phyloP scores from a whole-genome alignment of 2,888 invertebrate species.

The Monochamus alternatus region DNA sequence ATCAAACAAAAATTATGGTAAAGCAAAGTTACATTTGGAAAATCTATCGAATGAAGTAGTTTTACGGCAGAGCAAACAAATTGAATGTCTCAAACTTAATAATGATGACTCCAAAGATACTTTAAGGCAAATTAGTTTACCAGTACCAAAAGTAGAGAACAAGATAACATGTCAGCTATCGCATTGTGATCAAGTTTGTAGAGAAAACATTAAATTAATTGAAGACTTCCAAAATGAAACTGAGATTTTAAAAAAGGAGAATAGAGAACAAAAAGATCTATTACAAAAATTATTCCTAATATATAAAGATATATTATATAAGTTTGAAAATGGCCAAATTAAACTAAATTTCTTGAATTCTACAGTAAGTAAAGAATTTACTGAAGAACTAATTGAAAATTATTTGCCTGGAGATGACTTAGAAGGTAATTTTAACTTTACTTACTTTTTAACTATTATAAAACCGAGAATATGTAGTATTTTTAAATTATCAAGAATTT shows the following conservation, averaged over 20 bases:
- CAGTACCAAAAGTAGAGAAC: not conserved
- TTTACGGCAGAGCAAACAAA: too few species aligned
- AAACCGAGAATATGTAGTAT: too few species aligned
- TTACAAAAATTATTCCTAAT: slow-evolving; percentile 45
- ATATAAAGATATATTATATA: slow-evolving; percentile 51
- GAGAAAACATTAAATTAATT: not conserved
- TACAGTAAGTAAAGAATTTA: slow-evolving; percentile 35
- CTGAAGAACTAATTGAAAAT: slow-evolving; percentile 24
- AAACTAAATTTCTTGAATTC: slow-evolving; percentile 54
- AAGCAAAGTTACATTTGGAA: too few species aligned
- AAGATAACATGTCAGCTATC: not conserved
- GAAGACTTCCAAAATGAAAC: slow-evolving; percentile 26
- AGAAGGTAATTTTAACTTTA: slow-evolving; percentile 29
- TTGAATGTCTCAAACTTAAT: too few species aligned
- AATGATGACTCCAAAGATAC: slow-evolving; percentile 33
- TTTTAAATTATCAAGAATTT: too few species aligned
- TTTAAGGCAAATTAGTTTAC: not conserved
- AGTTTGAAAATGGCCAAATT: slow-evolving; percentile 53
- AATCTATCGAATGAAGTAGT: too few species aligned
- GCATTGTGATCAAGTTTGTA: slow-evolving; percentile 31
- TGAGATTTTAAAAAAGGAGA: slow-evolving; percentile 40
- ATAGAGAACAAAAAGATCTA: slow-evolving; percentile 46
- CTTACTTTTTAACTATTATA: too few species aligned
- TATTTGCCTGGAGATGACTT: slow-evolving; percentile 21
- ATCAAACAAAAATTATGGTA: too few species aligned